phyloP scores from a whole-genome alignment of 2,888 invertebrate species.

The Idaea biselata region DNA sequence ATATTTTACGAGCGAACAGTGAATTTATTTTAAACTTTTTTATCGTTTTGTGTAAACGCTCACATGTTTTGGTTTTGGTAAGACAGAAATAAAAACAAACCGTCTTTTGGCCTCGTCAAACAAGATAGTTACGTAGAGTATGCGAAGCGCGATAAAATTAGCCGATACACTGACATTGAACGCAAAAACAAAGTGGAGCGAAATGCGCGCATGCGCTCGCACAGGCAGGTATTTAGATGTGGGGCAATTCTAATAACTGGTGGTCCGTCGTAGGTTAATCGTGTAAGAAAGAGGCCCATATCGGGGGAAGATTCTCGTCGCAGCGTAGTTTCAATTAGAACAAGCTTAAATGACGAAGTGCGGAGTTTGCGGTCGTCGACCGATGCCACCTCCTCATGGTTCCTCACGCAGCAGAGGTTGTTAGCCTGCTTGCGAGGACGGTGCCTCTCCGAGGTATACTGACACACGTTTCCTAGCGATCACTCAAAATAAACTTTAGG shows the following conservation, averaged over 20 bases:
- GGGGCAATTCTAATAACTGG: slow-evolving; percentile 56
- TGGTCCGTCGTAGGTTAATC: slow-evolving; percentile 8
- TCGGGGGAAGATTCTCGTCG: slow-evolving; percentile 43
- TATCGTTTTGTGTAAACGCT: slow-evolving; percentile 36
- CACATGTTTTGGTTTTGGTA: slow-evolving; percentile 58
- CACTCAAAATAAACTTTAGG: neutral
- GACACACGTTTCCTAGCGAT: neutral
- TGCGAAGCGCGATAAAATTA: slow-evolving; percentile 76
- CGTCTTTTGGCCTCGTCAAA: slow-evolving; percentile 69
- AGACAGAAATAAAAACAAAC: slow-evolving; percentile 71
- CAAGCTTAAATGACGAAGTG: slow-evolving; percentile 48
- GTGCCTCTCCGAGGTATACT: neutral
- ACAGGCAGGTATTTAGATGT: slow-evolving; percentile 49
- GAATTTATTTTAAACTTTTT: slow-evolving; percentile 24
- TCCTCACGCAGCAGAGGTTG: slow-evolving; percentile 49
- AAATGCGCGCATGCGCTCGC: slow-evolving; percentile 60
- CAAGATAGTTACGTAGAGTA: slow-evolving; percentile 68
- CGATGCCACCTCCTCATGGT: slow-evolving; percentile 49
- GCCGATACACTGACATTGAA: slow-evolving; percentile 79
- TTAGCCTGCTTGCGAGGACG: slow-evolving; percentile 38
- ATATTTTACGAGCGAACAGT: slow-evolving; percentile 13
- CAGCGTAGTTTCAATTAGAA: slow-evolving; percentile 48
- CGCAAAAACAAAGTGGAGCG: slow-evolving; percentile 77
- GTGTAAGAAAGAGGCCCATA: slow-evolving; percentile 43
- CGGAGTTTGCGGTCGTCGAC: slow-evolving; percentile 53